These are phyloP conservation scores for Dasysyrphus albostriatus DNA, from an alignment of 2,888 invertebrate genomes.

Conservation along the genomic window DNA sequence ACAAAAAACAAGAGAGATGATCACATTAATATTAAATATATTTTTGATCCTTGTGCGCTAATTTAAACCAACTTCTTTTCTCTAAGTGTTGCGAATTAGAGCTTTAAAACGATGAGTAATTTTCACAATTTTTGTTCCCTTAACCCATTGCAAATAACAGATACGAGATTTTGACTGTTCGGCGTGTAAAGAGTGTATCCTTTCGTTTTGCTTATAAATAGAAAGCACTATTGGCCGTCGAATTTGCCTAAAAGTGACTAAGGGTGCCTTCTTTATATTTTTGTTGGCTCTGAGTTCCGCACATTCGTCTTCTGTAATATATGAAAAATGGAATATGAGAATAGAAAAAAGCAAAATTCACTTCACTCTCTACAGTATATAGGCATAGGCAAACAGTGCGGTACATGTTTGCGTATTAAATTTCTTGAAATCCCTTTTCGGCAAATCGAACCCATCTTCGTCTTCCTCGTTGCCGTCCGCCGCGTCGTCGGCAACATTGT, in stretches of 20 bases:
- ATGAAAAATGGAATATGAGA: constrained; percentile 44
- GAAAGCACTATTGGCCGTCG: constrained; percentile 56
- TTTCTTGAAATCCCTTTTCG: constrained; percentile 74
- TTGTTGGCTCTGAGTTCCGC: constrained; percentile 9
- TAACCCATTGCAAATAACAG: not conserved
- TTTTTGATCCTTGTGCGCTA: too few species aligned
- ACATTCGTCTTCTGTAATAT: constrained; percentile 9
- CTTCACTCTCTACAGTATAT: not conserved
- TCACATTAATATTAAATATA: too few species aligned
- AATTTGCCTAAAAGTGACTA: not conserved
- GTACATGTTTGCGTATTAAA: constrained; percentile 65
- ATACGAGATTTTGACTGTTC: constrained; percentile 15
- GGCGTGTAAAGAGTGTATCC: not conserved
- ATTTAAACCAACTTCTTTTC: too few species aligned
- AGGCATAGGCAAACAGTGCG: not conserved
- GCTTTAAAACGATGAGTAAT: too few species aligned
- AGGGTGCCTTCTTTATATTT: constrained; percentile 35
- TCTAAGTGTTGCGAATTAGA: too few species aligned
- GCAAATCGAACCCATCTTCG: constrained; percentile 36
- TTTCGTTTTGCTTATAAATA: not conserved
- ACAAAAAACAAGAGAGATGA: too few species aligned
- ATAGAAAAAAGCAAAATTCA: constrained; percentile 17
- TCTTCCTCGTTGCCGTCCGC: not conserved
- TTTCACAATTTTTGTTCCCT: too few species aligned
- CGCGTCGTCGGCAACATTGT: constrained; percentile 51